Percentiles rank a stretch among this genome's conserved stretches.
phyloP scores from a whole-genome alignment of 2,797 vertebrate species.

The Propithecus deckenii region DNA sequence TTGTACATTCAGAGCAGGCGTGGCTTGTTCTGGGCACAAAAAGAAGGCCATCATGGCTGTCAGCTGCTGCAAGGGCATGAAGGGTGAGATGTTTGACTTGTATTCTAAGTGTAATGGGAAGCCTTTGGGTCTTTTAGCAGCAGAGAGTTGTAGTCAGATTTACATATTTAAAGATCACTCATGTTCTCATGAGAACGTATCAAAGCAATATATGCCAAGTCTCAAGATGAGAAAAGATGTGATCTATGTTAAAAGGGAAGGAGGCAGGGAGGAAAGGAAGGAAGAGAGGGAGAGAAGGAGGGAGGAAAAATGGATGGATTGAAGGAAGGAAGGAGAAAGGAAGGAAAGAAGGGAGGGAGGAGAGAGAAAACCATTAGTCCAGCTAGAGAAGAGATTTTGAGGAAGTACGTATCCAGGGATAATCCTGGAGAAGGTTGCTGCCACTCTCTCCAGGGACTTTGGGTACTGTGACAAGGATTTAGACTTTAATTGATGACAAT shows the following conservation, averaged over 20 bases:
- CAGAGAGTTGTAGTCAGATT: neutral
- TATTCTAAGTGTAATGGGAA: neutral
- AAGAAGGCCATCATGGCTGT: neutral
- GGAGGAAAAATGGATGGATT: neutral
- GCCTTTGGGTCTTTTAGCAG: neutral
- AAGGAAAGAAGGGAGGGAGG: too few relatives aligned
- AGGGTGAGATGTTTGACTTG: neutral
- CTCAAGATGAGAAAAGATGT: neutral
- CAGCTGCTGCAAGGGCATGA: neutral
- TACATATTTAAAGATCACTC: neutral
- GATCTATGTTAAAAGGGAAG: neutral
- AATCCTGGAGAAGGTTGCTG: neutral
- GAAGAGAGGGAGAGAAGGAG: neutral
- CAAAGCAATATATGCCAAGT: neutral
- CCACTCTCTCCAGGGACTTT: accelerated
- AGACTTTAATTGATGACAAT: neutral
- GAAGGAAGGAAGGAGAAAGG: neutral
- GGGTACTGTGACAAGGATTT: neutral
- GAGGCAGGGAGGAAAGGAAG: too few relatives aligned
- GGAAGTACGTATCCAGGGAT: neutral
- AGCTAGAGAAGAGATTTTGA: neutral
- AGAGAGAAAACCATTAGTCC: neutral
- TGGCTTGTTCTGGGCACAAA: neutral
- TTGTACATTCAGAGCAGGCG: neutral
- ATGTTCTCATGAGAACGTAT: neutral